Base-by-base conservation (phyloP, 2,113 vertebrate species). In the Thinocorus orbignyianus region DNA sequence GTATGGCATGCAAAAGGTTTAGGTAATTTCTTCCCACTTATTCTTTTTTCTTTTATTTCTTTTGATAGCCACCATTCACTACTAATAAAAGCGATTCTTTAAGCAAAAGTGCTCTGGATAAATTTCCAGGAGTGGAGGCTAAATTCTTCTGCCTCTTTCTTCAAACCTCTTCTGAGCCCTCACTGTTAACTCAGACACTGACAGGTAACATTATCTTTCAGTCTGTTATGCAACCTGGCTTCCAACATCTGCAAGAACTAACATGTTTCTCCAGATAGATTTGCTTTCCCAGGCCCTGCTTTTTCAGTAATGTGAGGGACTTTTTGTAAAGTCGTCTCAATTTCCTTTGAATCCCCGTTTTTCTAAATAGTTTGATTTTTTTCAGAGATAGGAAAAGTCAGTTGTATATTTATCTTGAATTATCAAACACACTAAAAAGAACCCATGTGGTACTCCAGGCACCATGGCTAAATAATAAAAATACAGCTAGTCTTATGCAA, bases 401-500 rank as follows among this genome's bases (percentile, higher is more conserved):
- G 86, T 48, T 93, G 80, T 90, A 48, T 96, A 95, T 96, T 96
- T 93, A 94, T 91, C 52, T 72, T 86, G 69, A 93, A 41, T 46
- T 86, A 81, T 69, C 80, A 93, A 95, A 71, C 7, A 4, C 30
- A 68, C 42, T 96, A 68, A 69, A 95, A 94, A 65, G 55, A 86
- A 37, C 68, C 46, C 81, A 88, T 93, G 76, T 70, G 54, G 42
- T 46, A 92, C 84, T 94, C 57, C 90, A 94, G 87, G 66, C 85
- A 92, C 60, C 58, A 37, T 35, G 25, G 77, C 55, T 96, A 91
- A 93, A 68, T 86, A 90, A 84, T 24, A 89, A 94, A 97, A 94
- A 96, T 76, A 94, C 25, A 91, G 69, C n/a, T 57, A 86, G 57
- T 11, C 76, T 86, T 95, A 81, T 33, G 54, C 76, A 96, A 95